phyloP scores from a whole-genome alignment of 2,888 invertebrate species.

The Orthosia gothica region DNA sequence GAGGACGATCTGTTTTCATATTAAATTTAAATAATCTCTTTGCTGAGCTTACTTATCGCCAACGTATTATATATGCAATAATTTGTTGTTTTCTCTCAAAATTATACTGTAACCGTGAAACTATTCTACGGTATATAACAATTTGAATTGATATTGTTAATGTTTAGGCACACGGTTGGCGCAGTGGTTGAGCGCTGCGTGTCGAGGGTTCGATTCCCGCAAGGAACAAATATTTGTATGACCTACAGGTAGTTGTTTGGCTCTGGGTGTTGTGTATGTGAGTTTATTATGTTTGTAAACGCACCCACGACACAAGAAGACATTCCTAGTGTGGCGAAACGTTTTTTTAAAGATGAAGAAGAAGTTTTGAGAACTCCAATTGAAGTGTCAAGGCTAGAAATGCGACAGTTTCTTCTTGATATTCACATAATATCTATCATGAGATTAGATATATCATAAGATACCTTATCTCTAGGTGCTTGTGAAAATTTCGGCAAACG shows the following conservation, averaged over 20 bases:
- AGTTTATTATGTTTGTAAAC: too few species aligned
- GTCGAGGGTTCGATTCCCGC: too few species aligned
- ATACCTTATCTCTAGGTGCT: too few species aligned
- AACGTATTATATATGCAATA: background rate
- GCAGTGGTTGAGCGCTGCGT: too few species aligned
- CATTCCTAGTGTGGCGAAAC: too few species aligned
- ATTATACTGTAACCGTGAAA: background rate
- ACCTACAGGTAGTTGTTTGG: too few species aligned
- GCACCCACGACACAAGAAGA: too few species aligned
- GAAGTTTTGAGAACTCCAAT: background rate
- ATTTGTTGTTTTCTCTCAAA: background rate
- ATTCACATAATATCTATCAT: background rate
- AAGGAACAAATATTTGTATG: too few species aligned
- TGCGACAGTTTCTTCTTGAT: background rate
- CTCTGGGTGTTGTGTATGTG: too few species aligned
- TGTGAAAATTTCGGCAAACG: background rate
- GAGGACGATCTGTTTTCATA: conserved; percentile 24
- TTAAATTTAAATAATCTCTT: conserved; percentile 1
- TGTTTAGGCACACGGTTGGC: too few species aligned
- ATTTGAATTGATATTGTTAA: background rate
- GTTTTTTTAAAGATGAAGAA: too few species aligned
- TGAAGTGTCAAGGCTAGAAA: background rate
- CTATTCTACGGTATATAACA: background rate
- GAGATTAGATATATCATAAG: background rate
- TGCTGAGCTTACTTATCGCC: background rate